These are phyloP conservation scores for Caenorhabditis imperialis DNA, from an alignment of 2,888 invertebrate species.

Conservation along the genomic window DNA sequence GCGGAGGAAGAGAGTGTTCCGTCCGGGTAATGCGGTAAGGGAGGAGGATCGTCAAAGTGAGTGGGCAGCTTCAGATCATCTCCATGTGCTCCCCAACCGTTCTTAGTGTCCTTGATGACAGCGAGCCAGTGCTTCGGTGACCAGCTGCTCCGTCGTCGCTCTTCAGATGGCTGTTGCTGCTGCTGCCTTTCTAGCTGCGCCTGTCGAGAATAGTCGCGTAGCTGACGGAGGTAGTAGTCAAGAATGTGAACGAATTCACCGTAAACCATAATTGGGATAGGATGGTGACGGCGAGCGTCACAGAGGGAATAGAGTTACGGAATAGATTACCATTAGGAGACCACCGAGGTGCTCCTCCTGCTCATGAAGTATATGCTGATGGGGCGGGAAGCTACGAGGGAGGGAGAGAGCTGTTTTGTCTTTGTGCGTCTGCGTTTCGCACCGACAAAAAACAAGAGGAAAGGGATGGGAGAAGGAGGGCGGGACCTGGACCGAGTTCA, in stretches of 20 bases:
- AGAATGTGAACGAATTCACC: constrained; percentile 63
- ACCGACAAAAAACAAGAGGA: neutral
- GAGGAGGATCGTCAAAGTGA: constrained; percentile 33
- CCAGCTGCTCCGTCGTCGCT: constrained; percentile 36
- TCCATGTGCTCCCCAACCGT: constrained; percentile 5
- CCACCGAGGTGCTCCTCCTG: neutral
- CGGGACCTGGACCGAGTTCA: constrained; percentile 23
- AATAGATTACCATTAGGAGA: no score
- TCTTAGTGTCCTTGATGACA: constrained; percentile 1
- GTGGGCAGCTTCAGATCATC: constrained; percentile 29
- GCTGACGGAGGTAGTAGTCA: constrained; percentile 58
- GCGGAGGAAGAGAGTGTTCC: constrained; percentile 29
- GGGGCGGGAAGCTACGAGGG: constrained; percentile 7
- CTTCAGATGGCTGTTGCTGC: constrained; percentile 4
- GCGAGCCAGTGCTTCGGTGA: constrained; percentile 43
- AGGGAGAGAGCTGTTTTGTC: constrained; percentile 4
- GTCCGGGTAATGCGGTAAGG: constrained; percentile 23
- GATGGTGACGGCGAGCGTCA: no score
- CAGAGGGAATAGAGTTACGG: no score
- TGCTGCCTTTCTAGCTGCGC: constrained; percentile 30
- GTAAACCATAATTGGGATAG: constrained; percentile 48
- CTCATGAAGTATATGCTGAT: constrained; percentile 20
- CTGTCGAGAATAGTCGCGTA: constrained; percentile 50
- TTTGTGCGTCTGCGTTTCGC: constrained; percentile 9
- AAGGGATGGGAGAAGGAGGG: constrained; percentile 40